Evolutionary conservation across 2,113 vertebrate species (phyloP), one percentile per base, ranked within the genome.

Genomic region (Gymnocephalus cernua): DNA sequence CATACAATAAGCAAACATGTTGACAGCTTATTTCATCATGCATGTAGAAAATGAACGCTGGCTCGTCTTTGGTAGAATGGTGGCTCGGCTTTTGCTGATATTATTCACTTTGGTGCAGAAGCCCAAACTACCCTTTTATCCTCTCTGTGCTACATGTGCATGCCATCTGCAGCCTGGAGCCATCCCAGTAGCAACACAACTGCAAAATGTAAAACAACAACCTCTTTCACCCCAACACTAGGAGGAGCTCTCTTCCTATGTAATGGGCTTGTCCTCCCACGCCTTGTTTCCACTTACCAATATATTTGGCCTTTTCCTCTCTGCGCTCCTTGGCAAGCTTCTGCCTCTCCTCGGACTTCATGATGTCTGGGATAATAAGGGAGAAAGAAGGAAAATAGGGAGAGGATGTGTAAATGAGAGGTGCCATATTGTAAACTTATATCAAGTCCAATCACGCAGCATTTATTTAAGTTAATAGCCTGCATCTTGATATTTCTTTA

Each of bases 261-360:
- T 57, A 73, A 61, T 7, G 18, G 6, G 11, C 7, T 47, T 35
- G 0, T 44, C 29, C 29, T 54, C 44, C 10, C 61, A 27, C 50
- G n/a, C 11, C 51, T 51, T 16, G 14, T 16, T 62, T 16, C 51
- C 4, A 82, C 97, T 97, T 88, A 99, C 98, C 98, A 50, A 99
- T 94, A 93, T 97, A 97, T 92, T 97, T 99, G 88, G 97, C 97
- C 64, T 97, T 94, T 54, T 99, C 97, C 86, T 98, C 97, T 10
- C 98, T 93, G 14, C 98, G 94, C 84, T 99, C 97, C 89, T 97
- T 97, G 0, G 97, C 98, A 79, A 96, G 95, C 82, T 96, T 97
- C 93, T 98, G 97, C 79, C 97, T 95, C 4, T 98, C 97, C 74
- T 97, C 96, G 62, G 96, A 95, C 89, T 97, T 99, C 76, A 96